Conservation (phyloP, 2,797 vertebrate genomes). For the Anas georgica region DNA sequence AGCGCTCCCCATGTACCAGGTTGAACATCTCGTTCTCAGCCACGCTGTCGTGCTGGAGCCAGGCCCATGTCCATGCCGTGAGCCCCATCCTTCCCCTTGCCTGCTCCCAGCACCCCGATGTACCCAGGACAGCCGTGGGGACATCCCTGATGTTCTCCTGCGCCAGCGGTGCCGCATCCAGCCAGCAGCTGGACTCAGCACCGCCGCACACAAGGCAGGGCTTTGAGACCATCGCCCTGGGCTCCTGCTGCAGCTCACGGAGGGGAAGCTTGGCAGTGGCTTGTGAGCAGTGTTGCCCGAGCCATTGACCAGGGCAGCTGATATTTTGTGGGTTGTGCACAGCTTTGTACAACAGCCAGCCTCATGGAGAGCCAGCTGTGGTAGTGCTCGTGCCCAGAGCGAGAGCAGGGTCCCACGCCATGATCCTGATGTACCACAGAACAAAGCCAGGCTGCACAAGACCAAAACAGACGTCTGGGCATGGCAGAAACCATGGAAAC, state of each 20-base stretch:
- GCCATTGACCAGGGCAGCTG: background rate
- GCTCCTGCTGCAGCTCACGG: background rate
- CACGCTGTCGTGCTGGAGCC: rapidly evolving
- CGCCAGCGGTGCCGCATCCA: background rate
- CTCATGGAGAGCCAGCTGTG: background rate
- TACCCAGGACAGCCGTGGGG: background rate
- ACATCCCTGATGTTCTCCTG: background rate
- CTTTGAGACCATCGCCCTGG: background rate
- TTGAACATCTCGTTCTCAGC: background rate
- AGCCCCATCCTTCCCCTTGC: background rate
- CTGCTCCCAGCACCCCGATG: rapidly evolving
- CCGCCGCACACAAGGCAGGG: rapidly evolving
- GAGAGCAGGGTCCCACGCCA: rapidly evolving
- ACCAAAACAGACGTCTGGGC: background rate
- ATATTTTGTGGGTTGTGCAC: background rate
- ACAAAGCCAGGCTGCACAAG: background rate
- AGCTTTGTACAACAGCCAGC: background rate
- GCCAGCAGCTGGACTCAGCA: no score
- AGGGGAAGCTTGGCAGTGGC: background rate
- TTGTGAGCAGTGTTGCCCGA: background rate
- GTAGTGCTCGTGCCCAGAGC: rapidly evolving
- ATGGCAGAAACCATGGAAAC: background rate
- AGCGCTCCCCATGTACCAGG: background rate
- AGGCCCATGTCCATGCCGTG: background rate
- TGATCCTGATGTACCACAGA: background rate